These are phyloP conservation scores for Heterotis niloticus DNA, from an alignment of 2,113 vertebrate species.

Conservation along the genomic window DNA sequence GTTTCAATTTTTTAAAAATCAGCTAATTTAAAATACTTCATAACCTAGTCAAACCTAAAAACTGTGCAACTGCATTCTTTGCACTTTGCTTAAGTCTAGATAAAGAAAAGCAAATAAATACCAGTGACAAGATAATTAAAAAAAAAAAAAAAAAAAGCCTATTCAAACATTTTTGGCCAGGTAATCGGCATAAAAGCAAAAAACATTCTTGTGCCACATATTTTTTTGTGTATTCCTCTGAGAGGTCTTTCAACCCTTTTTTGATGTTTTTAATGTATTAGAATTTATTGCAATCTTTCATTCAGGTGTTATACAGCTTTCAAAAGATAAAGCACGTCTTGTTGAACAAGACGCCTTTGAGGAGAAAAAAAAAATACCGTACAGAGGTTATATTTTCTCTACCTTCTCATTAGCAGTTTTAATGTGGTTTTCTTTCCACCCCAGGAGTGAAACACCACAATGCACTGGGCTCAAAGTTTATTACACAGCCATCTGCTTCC, in stretches of 20 bases:
- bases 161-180: too few relatives aligned
- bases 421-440: not conserved
- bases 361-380: not conserved
- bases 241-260: too few relatives aligned
- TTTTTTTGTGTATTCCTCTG: not conserved
- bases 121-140: too few relatives aligned
- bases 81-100: too few relatives aligned
- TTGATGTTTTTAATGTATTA: not conserved
- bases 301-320: not conserved
- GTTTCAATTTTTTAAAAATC: too few relatives aligned
- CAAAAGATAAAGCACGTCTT: not conserved
- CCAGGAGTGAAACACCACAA: slow-evolving; percentile 4
- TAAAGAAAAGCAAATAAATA: too few relatives aligned
- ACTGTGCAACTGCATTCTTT: too few relatives aligned
- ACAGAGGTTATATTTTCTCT: not conserved
- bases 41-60: too few relatives aligned
- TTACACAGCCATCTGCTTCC: slow-evolving; percentile 18
- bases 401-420: slow-evolving; percentile 14
- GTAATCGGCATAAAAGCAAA: not conserved
- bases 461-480: not conserved
- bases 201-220: not conserved
- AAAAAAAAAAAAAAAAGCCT: too few relatives aligned
- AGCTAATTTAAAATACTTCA: too few relatives aligned
- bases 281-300: not conserved
- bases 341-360: not conserved